Percentiles rank a stretch among this genome's conserved stretches.
Evolutionary conservation across 92 coral and sea anemone genomes (phyloP).

Genomic region (Epizoanthus fatuus): DNA sequence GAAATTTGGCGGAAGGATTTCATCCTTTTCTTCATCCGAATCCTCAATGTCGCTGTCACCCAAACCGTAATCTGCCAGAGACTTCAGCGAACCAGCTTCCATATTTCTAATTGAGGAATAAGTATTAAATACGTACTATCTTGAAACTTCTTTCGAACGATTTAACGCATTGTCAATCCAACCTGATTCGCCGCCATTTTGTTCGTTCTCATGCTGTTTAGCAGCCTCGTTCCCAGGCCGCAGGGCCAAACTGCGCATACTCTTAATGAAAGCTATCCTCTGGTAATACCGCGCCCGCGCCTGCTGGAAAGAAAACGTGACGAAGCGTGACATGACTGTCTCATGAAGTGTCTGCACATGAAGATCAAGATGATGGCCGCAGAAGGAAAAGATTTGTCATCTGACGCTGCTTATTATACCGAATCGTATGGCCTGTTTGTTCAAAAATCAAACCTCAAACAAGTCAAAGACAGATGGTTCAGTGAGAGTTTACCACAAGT

Average conservation of each 20-base stretch:
- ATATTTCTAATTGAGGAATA: neutral
- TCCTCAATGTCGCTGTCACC: slow-evolving; percentile 96
- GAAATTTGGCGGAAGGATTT: neutral
- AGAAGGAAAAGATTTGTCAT: neutral
- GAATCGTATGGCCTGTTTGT: neutral
- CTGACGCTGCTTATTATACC: slow-evolving; percentile 12
- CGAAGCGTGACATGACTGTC: no score
- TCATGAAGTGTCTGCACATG: neutral
- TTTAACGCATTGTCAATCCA: no score
- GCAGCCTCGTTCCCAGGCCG: neutral
- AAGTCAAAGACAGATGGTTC: slow-evolving; percentile 7
- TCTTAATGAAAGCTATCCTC: no score
- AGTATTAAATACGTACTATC: neutral
- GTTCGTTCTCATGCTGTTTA: neutral
- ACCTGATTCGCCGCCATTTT: slow-evolving; percentile 13
- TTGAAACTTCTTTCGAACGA: neutral
- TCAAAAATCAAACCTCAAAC: slow-evolving; percentile 1
- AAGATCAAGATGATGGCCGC: neutral
- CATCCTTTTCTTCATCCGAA: slow-evolving; percentile 80
- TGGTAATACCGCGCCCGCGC: no score
- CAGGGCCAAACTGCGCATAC: no score
- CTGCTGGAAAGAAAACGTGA: no score
- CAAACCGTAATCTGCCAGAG: slow-evolving; percentile 74
- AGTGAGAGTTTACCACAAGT: neutral
- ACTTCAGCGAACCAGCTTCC: slow-evolving; percentile 57